phyloP scores from a whole-genome alignment of 2,888 invertebrate genomes.

The Hirtodrosophila alboralis region DNA sequence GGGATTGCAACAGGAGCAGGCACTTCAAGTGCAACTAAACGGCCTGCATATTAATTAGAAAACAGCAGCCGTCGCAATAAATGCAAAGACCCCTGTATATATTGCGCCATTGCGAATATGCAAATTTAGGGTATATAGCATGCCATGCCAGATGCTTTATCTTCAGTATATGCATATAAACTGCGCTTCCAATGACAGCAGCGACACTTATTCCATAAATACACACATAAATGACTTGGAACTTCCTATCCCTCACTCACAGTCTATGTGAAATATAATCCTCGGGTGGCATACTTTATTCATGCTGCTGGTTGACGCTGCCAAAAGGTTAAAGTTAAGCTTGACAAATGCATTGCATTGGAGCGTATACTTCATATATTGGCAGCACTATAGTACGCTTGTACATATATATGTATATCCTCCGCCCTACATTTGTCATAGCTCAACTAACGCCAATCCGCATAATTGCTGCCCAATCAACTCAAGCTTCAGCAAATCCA shows the following conservation, averaged over 20 bases:
- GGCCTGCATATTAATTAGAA: conserved; percentile 70
- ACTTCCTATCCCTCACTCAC: too few species aligned
- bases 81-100: conserved; percentile 20
- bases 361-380: conserved; percentile 58
- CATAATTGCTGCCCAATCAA: conserved; percentile 38
- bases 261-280: conserved; percentile 19
- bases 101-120: conserved; percentile 49
- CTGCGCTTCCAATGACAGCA: conserved; percentile 24
- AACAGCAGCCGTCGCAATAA: conserved; percentile 8
- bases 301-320: conserved; percentile 12
- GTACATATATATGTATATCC: conserved; percentile 26
- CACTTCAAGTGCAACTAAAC: conserved; percentile 41
- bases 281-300: not conserved
- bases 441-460: conserved; percentile 40
- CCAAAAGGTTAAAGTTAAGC: conserved; percentile 73
- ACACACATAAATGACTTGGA: conserved; percentile 32
- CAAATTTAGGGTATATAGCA: conserved; percentile 62
- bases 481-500: conserved; percentile 9
- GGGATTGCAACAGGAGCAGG: conserved; percentile 26
- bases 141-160: conserved; percentile 30
- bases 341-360: conserved; percentile 59
- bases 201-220: conserved; percentile 48
- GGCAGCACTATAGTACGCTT: conserved; percentile 42
- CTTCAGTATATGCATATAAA: conserved; percentile 43
- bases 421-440: conserved; percentile 44